A percentile compares a stretch with the other conserved stretches of the same genome.
Conservation (phyloP, 2,888 invertebrate species). For the Cerastis leucographa region DNA sequence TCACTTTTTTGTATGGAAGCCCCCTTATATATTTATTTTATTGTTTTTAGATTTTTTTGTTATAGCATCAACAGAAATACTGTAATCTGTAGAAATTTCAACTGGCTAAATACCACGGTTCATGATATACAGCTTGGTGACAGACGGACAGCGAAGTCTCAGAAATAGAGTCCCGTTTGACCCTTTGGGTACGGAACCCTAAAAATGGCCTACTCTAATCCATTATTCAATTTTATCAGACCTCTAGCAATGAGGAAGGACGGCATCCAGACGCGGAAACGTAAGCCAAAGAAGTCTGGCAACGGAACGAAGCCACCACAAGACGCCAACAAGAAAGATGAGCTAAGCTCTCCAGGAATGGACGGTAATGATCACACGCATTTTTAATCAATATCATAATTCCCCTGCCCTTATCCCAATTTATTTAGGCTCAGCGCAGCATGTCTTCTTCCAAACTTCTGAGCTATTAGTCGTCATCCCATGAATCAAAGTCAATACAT, state of each 20-base stretch:
- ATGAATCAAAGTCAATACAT: neutral
- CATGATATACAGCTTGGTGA: too few species aligned
- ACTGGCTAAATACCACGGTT: too few species aligned
- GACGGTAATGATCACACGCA: slow-evolving; percentile 77
- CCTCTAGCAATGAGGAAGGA: slow-evolving; percentile 99
- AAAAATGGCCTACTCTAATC: neutral
- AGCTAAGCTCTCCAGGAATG: slow-evolving; percentile 84
- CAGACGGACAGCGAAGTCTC: too few species aligned
- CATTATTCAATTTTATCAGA: slow-evolving; percentile 80
- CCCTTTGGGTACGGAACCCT: too few species aligned
- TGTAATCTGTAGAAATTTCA: too few species aligned
- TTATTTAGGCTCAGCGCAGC: neutral
- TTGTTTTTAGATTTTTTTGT: too few species aligned
- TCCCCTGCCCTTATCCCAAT: neutral
- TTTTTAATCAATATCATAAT: neutral
- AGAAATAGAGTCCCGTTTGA: too few species aligned
- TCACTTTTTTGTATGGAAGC: too few species aligned
- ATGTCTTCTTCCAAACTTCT: neutral
- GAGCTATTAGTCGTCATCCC: neutral
- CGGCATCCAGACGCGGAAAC: slow-evolving; percentile 98
- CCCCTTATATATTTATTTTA: too few species aligned
- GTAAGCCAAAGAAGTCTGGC: slow-evolving; percentile 96
- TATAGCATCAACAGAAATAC: too few species aligned
- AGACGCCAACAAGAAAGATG: slow-evolving; percentile 86
- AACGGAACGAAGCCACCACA: slow-evolving; percentile 85